Conservation (phyloP, 2,797 vertebrate genomes). For the Vireo griseus region DNA sequence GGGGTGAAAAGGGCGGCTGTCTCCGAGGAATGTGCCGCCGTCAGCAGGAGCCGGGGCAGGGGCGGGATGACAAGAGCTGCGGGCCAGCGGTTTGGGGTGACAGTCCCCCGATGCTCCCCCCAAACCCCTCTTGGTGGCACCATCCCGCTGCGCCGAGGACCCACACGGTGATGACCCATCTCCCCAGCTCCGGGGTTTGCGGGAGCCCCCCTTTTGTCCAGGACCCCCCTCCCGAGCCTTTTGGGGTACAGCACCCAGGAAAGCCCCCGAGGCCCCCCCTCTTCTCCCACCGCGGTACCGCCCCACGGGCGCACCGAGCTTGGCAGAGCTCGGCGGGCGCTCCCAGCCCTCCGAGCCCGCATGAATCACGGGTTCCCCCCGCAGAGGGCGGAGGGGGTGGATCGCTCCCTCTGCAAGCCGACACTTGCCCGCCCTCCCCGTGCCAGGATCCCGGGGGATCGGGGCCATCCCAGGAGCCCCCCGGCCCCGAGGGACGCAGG, state of each 20-base stretch:
- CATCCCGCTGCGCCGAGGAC: rapidly evolving
- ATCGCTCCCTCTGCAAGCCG: background rate
- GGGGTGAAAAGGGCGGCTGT: background rate
- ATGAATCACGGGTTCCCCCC: conserved; percentile 38
- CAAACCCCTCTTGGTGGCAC: rapidly evolving
- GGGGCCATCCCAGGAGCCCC: background rate
- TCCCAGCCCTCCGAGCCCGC: background rate
- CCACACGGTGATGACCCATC: rapidly evolving
- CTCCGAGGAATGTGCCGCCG: background rate
- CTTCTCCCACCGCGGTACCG: background rate
- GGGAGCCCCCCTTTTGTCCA: background rate
- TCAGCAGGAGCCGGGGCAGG: background rate
- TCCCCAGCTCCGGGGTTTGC: background rate
- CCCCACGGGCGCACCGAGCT: background rate
- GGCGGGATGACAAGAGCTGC: background rate
- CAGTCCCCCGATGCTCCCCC: rapidly evolving
- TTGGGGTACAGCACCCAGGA: background rate
- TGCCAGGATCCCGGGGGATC: background rate
- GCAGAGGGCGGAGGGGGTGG: background rate
- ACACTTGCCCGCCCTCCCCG: background rate
- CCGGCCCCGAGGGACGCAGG: background rate
- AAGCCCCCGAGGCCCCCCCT: background rate
- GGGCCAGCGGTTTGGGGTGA: background rate
- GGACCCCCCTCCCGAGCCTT: background rate
- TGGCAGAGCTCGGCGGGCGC: conserved; percentile 25